Percentiles rank a stretch among this genome's conserved stretches.
Evolutionary conservation across 2,888 invertebrate species (phyloP).

Genomic region (Tiphia femorata): DNA sequence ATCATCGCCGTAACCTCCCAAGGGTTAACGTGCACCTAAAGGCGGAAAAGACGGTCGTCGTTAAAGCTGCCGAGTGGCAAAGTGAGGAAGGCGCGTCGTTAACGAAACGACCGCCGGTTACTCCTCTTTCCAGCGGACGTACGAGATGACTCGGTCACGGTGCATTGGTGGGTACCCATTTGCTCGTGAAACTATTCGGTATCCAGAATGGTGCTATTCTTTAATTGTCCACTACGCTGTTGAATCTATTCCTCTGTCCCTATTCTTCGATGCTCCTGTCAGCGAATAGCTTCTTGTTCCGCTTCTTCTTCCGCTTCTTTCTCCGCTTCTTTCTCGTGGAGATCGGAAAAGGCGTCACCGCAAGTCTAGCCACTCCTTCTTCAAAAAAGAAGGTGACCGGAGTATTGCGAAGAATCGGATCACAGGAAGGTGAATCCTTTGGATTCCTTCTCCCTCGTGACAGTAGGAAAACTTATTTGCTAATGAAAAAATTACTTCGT

Average conservation of each 20-base stretch:
- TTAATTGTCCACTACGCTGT: constrained; percentile 51
- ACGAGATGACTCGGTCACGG: constrained; percentile 25
- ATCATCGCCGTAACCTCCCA: constrained; percentile 3
- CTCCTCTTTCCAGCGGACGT: constrained; percentile 10
- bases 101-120: constrained; percentile 39
- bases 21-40: neutral
- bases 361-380: too few relatives aligned
- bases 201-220: constrained; percentile 50
- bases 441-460: too few relatives aligned
- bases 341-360: too few relatives aligned
- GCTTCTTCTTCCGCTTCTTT: too few relatives aligned
- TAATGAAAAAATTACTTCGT: too few relatives aligned
- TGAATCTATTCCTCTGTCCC: neutral
- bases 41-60: constrained; percentile 7
- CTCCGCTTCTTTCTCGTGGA: too few relatives aligned
- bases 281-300: too few relatives aligned
- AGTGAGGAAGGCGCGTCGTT: constrained; percentile 42
- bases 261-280: neutral
- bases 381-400: too few relatives aligned
- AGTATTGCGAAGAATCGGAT: too few relatives aligned
- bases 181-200: constrained; percentile 29
- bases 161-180: constrained; percentile 38
- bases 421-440: too few relatives aligned
- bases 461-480: too few relatives aligned
- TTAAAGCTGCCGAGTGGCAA: constrained; percentile 40